These are phyloP conservation scores for Euura saliciscinereae DNA, from an alignment of 1,140 invertebrate genomes.

Conservation along the genomic window DNA sequence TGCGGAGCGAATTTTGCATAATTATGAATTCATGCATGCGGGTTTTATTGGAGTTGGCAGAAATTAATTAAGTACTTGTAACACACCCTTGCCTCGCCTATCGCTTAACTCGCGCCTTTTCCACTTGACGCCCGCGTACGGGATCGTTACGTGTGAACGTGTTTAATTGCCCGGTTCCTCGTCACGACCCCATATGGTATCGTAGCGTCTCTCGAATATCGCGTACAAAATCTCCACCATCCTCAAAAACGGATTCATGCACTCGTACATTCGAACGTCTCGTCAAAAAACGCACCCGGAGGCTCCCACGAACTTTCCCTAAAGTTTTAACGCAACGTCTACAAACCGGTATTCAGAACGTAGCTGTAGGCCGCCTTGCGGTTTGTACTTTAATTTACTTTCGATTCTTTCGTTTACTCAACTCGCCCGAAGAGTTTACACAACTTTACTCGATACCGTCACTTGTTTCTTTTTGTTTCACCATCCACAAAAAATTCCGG, in stretches of 20 bases:
- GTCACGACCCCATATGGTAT: not conserved
- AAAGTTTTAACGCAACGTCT: not conserved
- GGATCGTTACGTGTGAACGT: not conserved
- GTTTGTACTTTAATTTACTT: not conserved
- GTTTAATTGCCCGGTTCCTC: not conserved
- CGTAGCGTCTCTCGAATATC: not conserved
- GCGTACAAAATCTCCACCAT: not conserved
- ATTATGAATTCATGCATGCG: slow-evolving; percentile 22
- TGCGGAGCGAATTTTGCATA: slow-evolving; percentile 15
- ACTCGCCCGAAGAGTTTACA: not conserved
- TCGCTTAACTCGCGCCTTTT: not conserved
- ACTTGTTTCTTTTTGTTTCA: not conserved
- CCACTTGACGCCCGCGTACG: no score
- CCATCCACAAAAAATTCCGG: no score
- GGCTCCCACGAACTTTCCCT: not conserved
- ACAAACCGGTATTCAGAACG: not conserved
- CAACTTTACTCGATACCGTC: not conserved
- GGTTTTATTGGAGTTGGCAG: slow-evolving; percentile 16
- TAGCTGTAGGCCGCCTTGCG: not conserved
- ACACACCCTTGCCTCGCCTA: slow-evolving; percentile 2
- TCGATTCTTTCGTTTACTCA: not conserved
- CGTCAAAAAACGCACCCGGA: not conserved
- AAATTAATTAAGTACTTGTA: slow-evolving; percentile 19
- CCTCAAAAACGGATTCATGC: not conserved
- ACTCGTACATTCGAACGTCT: not conserved